A percentile compares a stretch with the other conserved stretches of the same genome.
Evolutionary conservation across 2,797 vertebrate genomes (phyloP).

Genomic region (Bovichtus variegatus): DNA sequence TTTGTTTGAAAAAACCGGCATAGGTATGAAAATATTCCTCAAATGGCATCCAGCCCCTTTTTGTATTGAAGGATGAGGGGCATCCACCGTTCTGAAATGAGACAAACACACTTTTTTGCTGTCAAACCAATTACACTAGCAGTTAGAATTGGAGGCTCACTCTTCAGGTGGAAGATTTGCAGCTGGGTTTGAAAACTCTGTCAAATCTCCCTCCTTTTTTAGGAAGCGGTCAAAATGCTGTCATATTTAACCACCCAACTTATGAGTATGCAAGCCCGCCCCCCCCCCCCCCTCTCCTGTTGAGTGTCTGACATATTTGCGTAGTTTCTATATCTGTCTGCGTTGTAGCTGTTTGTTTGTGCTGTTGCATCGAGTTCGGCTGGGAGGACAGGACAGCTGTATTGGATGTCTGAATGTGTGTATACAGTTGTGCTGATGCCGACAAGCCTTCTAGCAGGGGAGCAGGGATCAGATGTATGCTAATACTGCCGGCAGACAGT

Average conservation of each 20-base stretch:
- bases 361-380: conserved; percentile 57
- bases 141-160: conserved; percentile 59
- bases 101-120: conserved; percentile 9
- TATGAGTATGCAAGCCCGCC: conserved; percentile 10
- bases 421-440: conserved; percentile 65
- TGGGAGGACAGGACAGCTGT: conserved; percentile 51
- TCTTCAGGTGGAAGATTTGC: conserved; percentile 65
- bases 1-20: background rate
- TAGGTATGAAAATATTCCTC: background rate
- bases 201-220: conserved; percentile 9
- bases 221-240: conserved; percentile 33
- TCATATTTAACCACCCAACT: conserved; percentile 28
- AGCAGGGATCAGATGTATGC: conserved; percentile 74
- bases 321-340: conserved; percentile 29
- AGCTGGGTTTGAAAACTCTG: conserved; percentile 56
- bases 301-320: conserved; percentile 48
- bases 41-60: background rate
- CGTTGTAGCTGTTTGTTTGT: conserved; percentile 66
- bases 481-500: conserved; percentile 70
- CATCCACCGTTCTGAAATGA: conserved; percentile 17
- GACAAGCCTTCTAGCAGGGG: conserved; percentile 63
- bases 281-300: conserved; percentile 13
- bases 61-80: conserved; percentile 1
- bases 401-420: conserved; percentile 70
- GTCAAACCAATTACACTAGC: conserved; percentile 42